A percentile compares a stretch with the other conserved stretches of the same genome.
Conservation (phyloP, 2,113 vertebrate genomes). For the Pycnonotus jocosus region DNA sequence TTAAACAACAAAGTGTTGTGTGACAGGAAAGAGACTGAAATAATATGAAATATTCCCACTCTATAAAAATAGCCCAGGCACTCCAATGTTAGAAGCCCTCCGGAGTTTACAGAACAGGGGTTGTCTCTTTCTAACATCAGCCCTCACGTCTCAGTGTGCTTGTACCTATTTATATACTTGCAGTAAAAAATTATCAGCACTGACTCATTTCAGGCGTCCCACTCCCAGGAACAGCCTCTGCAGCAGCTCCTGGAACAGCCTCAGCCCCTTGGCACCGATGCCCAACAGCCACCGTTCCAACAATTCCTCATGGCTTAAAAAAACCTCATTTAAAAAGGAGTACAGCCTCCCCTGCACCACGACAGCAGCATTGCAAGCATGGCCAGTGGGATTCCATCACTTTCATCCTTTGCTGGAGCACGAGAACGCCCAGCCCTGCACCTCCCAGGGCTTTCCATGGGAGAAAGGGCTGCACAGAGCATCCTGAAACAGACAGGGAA, state of each 20-base stretch:
- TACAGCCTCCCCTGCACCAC: not conserved
- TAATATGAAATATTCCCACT: not conserved
- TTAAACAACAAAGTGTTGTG: not conserved
- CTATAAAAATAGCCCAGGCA: not conserved
- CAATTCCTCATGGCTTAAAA: not conserved
- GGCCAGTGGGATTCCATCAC: not conserved
- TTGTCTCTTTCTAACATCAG: not conserved
- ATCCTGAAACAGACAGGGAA: not conserved
- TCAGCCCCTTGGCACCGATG: rapidly evolving
- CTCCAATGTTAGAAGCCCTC: not conserved
- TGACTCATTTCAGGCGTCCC: not conserved
- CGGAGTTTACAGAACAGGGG: not conserved
- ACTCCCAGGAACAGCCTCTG: not conserved
- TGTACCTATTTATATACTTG: not conserved
- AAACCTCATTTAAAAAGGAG: not conserved
- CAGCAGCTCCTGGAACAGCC: not conserved
- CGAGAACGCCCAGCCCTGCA: rapidly evolving
- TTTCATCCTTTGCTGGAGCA: not conserved
- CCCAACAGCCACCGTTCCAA: not conserved
- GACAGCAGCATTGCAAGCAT: rapidly evolving
- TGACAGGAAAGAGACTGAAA: not conserved
- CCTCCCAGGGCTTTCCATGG: not conserved
- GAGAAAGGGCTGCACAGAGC: not conserved
- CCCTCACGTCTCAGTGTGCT: not conserved
- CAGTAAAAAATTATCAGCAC: not conserved